Percentiles rank a stretch among this genome's conserved stretches.
Evolutionary conservation across 2,888 invertebrate species (phyloP).

Genomic region (Leptinotarsa rubiginosa): DNA sequence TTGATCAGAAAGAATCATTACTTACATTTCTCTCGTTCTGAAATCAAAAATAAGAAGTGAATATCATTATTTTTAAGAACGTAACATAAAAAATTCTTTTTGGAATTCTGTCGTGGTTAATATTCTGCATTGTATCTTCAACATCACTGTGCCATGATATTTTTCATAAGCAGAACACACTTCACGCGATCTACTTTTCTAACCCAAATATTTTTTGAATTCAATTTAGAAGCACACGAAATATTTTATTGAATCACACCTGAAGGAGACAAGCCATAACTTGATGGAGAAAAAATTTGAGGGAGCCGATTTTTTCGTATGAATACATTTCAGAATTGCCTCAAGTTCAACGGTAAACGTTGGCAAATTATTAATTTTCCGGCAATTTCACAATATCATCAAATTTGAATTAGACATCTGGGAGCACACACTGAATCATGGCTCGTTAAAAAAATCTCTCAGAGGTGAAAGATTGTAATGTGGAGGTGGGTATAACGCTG

Average conservation of each 20-base stretch:
- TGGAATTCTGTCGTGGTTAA: too few species aligned
- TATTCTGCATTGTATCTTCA: too few species aligned
- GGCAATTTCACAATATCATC: neutral
- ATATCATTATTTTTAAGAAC: too few species aligned
- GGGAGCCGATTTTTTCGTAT: neutral
- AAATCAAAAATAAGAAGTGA: too few species aligned
- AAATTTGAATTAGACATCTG: neutral
- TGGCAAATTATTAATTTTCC: slow-evolving; percentile 14
- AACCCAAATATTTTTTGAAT: neutral
- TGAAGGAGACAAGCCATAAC: neutral
- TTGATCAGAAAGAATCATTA: too few species aligned
- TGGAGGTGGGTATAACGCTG: slow-evolving; percentile 38
- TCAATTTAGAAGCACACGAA: neutral
- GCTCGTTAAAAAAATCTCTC: slow-evolving; percentile 26
- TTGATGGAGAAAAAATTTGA: neutral
- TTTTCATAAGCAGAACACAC: too few species aligned
- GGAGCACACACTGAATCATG: neutral
- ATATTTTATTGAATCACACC: neutral
- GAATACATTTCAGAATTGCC: neutral
- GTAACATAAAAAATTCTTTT: too few species aligned
- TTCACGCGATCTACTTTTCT: too few species aligned
- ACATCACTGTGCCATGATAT: too few species aligned
- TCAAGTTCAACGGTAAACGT: neutral
- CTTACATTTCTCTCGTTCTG: too few species aligned
- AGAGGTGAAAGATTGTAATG: slow-evolving; percentile 41